Percentiles rank a stretch among this genome's conserved stretches.
These are phyloP conservation scores for Melanotaenia trifasciata DNA, from an alignment of 2,797 vertebrate species.

Conservation along the genomic window DNA sequence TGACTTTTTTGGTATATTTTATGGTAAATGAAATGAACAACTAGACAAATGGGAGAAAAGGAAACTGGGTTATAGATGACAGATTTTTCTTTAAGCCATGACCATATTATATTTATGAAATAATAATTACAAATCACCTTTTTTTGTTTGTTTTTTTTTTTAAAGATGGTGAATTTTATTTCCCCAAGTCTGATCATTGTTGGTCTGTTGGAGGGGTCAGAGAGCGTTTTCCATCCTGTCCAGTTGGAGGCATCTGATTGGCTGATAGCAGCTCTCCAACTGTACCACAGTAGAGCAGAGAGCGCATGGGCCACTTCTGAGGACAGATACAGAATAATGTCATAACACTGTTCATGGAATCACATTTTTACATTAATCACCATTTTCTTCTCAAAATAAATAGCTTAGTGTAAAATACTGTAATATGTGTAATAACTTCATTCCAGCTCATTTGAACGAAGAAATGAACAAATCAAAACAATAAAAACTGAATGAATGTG, in stretches of 20 bases:
- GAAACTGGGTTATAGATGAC: too few relatives aligned
- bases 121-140: too few relatives aligned
- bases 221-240: slow-evolving; percentile 41
- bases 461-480: too few relatives aligned
- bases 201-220: slow-evolving; percentile 43
- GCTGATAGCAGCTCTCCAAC: slow-evolving; percentile 73
- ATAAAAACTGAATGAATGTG: too few relatives aligned
- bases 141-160: not conserved
- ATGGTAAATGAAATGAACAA: too few relatives aligned
- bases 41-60: too few relatives aligned
- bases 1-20: too few relatives aligned
- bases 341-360: not conserved
- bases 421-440: not conserved
- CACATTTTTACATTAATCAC: not conserved
- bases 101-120: too few relatives aligned
- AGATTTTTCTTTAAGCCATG: too few relatives aligned
- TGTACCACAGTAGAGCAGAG: slow-evolving; percentile 86
- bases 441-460: too few relatives aligned
- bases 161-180: too few relatives aligned
- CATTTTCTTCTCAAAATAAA: not conserved
- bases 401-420: too few relatives aligned
- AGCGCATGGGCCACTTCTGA: slow-evolving; percentile 92
- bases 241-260: slow-evolving; percentile 59
- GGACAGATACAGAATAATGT: slow-evolving; percentile 34
- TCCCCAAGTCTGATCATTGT: slow-evolving; percentile 45